Evolutionary conservation across 1,140 invertebrate species (phyloP), one percentile per base, ranked within the genome.

Genomic region (Sycobia sp.): DNA sequence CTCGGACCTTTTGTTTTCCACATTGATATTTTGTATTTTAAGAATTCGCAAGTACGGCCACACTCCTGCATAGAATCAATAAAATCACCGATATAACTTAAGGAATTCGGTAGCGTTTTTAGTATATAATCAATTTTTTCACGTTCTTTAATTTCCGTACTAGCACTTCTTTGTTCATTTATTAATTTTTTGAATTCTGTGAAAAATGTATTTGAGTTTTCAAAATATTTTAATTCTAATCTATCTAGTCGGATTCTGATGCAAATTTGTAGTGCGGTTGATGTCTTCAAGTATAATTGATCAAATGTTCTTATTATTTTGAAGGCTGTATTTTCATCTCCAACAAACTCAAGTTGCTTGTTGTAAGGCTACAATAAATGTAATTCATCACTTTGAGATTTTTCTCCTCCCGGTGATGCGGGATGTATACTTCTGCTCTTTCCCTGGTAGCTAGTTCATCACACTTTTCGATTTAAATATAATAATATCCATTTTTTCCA

Each of bases 31-130:
- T 79, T 78, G 50, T 60, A 70, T 20, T 66, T 51, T 57, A 80
- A 62, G 74, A 79, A 80, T 49, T 79, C 73, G n/a, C 74, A 70
- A 46, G 74, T 79, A 70, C 65, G 64, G 68, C 76, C 67, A 71
- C 74, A 60, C 67, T 74, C 71, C 68, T 72, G 66, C n/a, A 65
- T 29, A n/a, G n/a, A n/a, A n/a, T n/a, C n/a, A n/a, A n/a, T n/a
- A n/a, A n/a, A n/a, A n/a, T n/a, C n/a, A n/a, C n/a, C n/a, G n/a
- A n/a, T n/a, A n/a, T n/a, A n/a, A n/a, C n/a, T n/a, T n/a, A n/a
- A n/a, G n/a, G n/a, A n/a, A n/a, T n/a, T n/a, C n/a, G n/a, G n/a
- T n/a, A n/a, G n/a, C n/a, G n/a, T n/a, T n/a, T n/a, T n/a, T n/a
- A n/a, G n/a, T n/a, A n/a, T n/a, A n/a, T n/a, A n/a, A n/a, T n/a